Base-by-base conservation (phyloP, 2,888 invertebrate genomes). In the Tetrapedia diversipes region DNA sequence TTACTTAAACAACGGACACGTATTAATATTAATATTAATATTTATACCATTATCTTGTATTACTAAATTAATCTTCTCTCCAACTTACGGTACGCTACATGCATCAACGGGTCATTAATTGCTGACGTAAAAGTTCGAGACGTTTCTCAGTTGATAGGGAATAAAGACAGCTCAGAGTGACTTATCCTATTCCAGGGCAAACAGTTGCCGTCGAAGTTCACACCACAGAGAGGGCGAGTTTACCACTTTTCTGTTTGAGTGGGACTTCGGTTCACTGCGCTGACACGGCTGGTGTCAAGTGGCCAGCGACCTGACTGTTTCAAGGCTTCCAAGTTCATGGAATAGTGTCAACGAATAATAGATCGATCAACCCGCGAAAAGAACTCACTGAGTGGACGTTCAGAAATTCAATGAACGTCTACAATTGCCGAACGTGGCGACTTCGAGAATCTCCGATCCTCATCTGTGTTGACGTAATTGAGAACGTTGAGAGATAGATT, bases 221-320 rank as follows among this genome's bases (percentile, higher is more conserved):
- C 68, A 68, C 53, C 43, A n/a, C 11, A 64, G 54, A 45, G 37
- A n/a, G n/a, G n/a, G n/a, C n/a, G 32, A 29, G 60, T 56, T 68
- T 51, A 77, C 77, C 68, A 74, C 68, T 68, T 74, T 74, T 77
- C 77, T 77, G 59, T 77, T 74, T 64, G 64, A 77, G 49, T 54
- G 59, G 59, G 64, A 77, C 64, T 77, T 68, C 64, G 49, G 74
- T 47, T 57, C 59, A 47, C 57, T 47, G 77, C 27, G 39, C 47
- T 47, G 74, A 64, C 74, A 64, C 74, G 77, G 68, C 68, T 64
- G 53, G 77, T 74, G 77, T 77, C 74, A 77, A 77, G 74, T 74
- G 59, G 51, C 77, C 34, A 71, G 64, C 61, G 53, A 57, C 67
- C 63, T 32, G 67, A 67, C 68, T 68, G 59, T 77, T 74, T 60